Conservation (phyloP, 2,797 vertebrate genomes). For the Orientallactaga sibirica region DNA sequence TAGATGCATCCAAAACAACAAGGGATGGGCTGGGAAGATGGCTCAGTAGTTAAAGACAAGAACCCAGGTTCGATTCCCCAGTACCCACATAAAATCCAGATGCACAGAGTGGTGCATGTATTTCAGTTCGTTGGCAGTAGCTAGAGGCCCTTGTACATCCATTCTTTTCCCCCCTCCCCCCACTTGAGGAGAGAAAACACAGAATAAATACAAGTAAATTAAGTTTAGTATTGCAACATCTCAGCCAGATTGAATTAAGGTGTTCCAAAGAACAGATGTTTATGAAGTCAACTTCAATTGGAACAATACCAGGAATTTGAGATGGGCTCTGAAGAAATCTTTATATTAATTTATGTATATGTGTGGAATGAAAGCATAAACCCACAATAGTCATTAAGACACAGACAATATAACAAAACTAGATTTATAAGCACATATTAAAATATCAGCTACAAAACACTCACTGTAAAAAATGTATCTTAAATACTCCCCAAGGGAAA, state of each 20-base stretch:
- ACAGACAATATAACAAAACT: background rate
- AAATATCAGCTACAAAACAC: conserved; percentile 21
- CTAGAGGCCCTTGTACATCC: too few relatives aligned
- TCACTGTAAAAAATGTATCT: background rate
- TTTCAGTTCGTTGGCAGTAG: too few relatives aligned
- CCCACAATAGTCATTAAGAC: background rate
- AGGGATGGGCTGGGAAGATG: background rate
- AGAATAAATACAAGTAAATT: background rate
- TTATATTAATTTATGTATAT: background rate
- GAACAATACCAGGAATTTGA: background rate
- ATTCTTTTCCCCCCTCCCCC: too few relatives aligned
- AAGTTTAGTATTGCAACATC: background rate
- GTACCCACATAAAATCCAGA: too few relatives aligned
- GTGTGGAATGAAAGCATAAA: conserved; percentile 15
- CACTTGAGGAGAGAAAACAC: background rate
- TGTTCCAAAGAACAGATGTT: background rate
- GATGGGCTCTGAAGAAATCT: background rate
- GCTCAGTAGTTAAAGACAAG: too few relatives aligned
- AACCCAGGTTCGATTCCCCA: too few relatives aligned
- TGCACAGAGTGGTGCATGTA: too few relatives aligned
- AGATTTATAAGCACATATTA: background rate
- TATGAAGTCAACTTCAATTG: background rate
- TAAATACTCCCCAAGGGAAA: background rate
- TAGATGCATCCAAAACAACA: background rate
- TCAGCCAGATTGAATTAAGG: background rate